Evolutionary conservation across 2,888 invertebrate genomes (phyloP), one percentile per base, ranked within the genome.

Genomic region (Caenorhabditis uteleia): DNA sequence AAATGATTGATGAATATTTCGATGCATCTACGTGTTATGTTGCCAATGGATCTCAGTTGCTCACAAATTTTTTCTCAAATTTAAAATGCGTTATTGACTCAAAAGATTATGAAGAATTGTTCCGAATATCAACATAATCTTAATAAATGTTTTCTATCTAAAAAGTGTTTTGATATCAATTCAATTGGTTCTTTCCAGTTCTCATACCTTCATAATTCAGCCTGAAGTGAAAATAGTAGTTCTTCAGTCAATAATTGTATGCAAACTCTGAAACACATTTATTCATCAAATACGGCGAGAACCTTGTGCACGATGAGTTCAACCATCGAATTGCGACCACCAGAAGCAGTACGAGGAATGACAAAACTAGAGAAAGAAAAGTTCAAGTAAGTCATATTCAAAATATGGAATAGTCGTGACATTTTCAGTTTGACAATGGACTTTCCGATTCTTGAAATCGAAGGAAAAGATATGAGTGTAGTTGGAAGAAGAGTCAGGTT

Each of bases 321-420:
- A n/a, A n/a, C n/a, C n/a, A n/a, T n/a, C n/a, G n/a, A n/a, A n/a
- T n/a, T 61, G 6, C 42, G 47, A 14, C 51, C 67, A 14, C 79
- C 79, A 20, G 55, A 54, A 34, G 23, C 46, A 6, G 77, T 71
- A 7, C 57, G 65, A 27, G 79, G 78, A 39, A 77, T 79, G 75
- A 65, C 46, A 12, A 49, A 69, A 39, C 54, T 79, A 8, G 75
- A 78, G 25, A 64, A 68, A 49, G 55, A 64, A 46, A 48, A 49
- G 51, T 77, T 68, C 49, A 56, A 42, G 65, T 77, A 38, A 12
- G 44, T 16, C n/a, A n/a, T n/a, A n/a, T n/a, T n/a, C n/a, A n/a
- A n/a, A n/a, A n/a, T n/a, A n/a, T n/a, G n/a, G 18, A 26, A 29
- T 44, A 27, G 27, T n/a, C n/a, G 42, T 14, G 29, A 10, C 2